phyloP scores from a whole-genome alignment of 2,113 vertebrate species.

The Fulica atra region DNA sequence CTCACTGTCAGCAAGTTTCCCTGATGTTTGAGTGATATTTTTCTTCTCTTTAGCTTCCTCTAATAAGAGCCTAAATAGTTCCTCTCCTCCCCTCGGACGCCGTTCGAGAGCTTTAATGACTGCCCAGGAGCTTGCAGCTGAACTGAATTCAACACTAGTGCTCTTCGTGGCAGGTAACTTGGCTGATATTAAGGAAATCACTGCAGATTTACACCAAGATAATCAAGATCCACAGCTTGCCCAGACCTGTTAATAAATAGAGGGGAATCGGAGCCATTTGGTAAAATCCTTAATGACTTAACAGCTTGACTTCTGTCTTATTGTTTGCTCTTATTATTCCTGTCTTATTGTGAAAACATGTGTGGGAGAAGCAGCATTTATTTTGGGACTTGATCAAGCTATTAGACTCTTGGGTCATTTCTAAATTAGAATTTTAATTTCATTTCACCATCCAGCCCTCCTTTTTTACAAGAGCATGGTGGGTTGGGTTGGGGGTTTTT shows the following conservation, averaged over 20 bases:
- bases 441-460: conserved; percentile 22
- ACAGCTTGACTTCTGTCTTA: conserved; percentile 44
- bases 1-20: conserved; percentile 64
- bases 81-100: background rate
- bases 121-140: background rate
- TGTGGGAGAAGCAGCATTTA: conserved; percentile 16
- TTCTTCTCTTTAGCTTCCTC: conserved; percentile 32
- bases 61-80: background rate
- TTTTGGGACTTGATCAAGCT: conserved; percentile 29
- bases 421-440: conserved; percentile 43
- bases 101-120: background rate
- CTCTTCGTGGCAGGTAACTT: background rate
- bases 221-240: background rate
- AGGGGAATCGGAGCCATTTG: conserved; percentile 35
- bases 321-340: conserved; percentile 60
- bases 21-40: conserved; percentile 27
- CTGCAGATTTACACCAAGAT: conserved; percentile 41
- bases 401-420: conserved; percentile 20
- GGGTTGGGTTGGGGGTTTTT: background rate
- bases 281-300: conserved; percentile 56
- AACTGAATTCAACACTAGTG: background rate
- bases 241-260: background rate
- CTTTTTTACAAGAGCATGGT: background rate
- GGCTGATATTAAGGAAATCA: conserved; percentile 26
- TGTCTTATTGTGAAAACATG: conserved; percentile 32